These are phyloP conservation scores for Schizopygopsis malacanthus DNA, from an alignment of 2,797 vertebrate genomes.

Conservation along the genomic window DNA sequence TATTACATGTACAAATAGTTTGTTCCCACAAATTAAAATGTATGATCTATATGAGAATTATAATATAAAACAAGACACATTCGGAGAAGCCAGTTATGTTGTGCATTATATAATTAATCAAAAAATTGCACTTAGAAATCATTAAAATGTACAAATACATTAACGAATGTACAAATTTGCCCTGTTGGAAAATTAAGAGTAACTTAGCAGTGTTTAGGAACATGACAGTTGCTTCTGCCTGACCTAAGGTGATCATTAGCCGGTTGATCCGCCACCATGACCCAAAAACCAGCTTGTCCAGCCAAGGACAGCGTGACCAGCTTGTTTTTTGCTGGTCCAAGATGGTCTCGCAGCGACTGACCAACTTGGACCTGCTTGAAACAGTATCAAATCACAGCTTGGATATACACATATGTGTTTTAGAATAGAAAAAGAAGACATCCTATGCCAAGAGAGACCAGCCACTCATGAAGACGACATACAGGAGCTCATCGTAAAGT, in stretches of 20 bases:
- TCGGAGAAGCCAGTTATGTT: background rate
- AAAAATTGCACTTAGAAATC: background rate
- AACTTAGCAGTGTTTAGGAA: background rate
- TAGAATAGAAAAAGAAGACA: background rate
- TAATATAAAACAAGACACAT: background rate
- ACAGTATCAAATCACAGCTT: background rate
- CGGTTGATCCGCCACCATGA: background rate
- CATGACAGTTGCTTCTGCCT: background rate
- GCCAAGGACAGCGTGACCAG: background rate
- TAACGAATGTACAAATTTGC: background rate
- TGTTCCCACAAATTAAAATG: background rate
- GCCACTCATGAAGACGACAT: background rate
- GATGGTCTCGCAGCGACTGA: background rate
- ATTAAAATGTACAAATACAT: background rate
- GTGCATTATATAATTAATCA: background rate
- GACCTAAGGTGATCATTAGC: background rate
- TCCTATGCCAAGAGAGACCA: background rate
- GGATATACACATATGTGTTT: background rate
- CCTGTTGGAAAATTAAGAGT: background rate
- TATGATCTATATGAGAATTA: background rate
- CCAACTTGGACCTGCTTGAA: background rate
- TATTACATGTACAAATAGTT: background rate
- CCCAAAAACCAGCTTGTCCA: constrained; percentile 20
- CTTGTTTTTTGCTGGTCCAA: background rate
- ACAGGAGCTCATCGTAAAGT: background rate